Percentiles rank a stretch among this genome's conserved stretches.
Evolutionary conservation across 30 jellyfish, hydroid and myxozoan genomes (phyloP).

Genomic region (Calvadosia cruxmelitensis): DNA sequence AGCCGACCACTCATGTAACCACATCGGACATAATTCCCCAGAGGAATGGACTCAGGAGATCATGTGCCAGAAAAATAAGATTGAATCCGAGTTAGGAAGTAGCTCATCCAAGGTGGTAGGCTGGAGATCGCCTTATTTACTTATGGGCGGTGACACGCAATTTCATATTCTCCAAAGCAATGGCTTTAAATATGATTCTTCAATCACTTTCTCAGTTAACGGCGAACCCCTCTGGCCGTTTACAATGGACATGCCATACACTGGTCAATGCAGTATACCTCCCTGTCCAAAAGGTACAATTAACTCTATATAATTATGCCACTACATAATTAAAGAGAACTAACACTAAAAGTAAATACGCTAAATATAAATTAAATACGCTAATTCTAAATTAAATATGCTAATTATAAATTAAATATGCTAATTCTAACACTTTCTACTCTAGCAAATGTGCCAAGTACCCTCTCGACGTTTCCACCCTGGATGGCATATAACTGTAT

Average conservation of each 20-base stretch:
- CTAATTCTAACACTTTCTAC: too few species aligned
- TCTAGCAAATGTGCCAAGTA: too few species aligned
- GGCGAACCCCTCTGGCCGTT: slow-evolving; percentile 62
- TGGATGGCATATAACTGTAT: too few species aligned
- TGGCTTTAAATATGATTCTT: slow-evolving; percentile 36
- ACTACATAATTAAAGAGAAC: too few species aligned
- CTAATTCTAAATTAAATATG: too few species aligned
- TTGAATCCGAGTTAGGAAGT: neutral
- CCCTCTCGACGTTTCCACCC: too few species aligned
- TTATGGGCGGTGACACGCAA: slow-evolving; percentile 52
- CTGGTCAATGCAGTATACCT: slow-evolving; percentile 31
- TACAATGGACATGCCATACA: slow-evolving; percentile 50
- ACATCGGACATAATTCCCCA: neutral
- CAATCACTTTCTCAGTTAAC: slow-evolving; percentile 34
- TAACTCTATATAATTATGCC: too few species aligned
- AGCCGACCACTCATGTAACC: slow-evolving; percentile 67
- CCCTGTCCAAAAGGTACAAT: slow-evolving; percentile 79
- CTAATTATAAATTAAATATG: too few species aligned
- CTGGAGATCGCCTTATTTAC: slow-evolving; percentile 60
- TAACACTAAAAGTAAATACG: too few species aligned
- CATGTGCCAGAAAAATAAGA: slow-evolving; percentile 4
- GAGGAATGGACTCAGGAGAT: slow-evolving; percentile 65
- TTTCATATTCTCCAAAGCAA: slow-evolving; percentile 19
- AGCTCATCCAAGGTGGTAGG: slow-evolving; percentile 14
- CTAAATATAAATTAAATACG: too few species aligned